Percentiles rank a stretch among this genome's conserved stretches.
phyloP scores from a whole-genome alignment of 2,888 invertebrate genomes.

The Ophion ventricosus region DNA sequence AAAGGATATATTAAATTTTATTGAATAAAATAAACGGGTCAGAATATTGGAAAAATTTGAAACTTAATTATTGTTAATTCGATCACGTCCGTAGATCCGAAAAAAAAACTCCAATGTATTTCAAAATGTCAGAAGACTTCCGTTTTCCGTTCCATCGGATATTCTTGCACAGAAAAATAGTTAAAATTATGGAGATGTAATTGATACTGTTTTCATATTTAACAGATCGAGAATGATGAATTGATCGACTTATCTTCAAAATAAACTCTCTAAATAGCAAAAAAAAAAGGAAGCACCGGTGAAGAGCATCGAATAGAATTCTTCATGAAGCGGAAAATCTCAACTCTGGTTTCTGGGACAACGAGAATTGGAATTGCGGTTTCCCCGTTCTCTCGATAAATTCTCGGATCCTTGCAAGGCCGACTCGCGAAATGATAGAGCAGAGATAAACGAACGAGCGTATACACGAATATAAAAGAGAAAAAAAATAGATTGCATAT shows the following conservation, averaged over 20 bases:
- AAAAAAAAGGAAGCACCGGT: not conserved
- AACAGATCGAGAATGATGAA: not conserved
- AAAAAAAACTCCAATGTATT: too few relatives aligned
- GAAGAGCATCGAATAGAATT: not conserved
- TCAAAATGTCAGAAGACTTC: too few relatives aligned
- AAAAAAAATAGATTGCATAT: not conserved
- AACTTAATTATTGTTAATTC: too few relatives aligned
- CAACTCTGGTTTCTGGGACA: not conserved
- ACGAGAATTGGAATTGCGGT: not conserved
- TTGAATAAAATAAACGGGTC: too few relatives aligned
- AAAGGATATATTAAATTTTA: too few relatives aligned
- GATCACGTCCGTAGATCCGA: too few relatives aligned
- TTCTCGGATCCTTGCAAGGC: not conserved
- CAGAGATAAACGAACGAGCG: constrained; percentile 22
- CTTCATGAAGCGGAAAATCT: not conserved
- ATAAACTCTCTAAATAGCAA: not conserved
- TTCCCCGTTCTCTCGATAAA: not conserved
- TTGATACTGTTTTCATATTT: not conserved
- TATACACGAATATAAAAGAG: not conserved
- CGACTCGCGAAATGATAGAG: constrained; percentile 11
- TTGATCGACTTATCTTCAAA: not conserved
- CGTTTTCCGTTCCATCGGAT: too few relatives aligned
- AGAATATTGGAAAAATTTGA: too few relatives aligned
- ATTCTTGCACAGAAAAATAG: not conserved
- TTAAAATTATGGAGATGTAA: not conserved